Evolutionary conservation across 2,113 vertebrate species (phyloP).

Genomic region (Oncorhynchus keta): DNA sequence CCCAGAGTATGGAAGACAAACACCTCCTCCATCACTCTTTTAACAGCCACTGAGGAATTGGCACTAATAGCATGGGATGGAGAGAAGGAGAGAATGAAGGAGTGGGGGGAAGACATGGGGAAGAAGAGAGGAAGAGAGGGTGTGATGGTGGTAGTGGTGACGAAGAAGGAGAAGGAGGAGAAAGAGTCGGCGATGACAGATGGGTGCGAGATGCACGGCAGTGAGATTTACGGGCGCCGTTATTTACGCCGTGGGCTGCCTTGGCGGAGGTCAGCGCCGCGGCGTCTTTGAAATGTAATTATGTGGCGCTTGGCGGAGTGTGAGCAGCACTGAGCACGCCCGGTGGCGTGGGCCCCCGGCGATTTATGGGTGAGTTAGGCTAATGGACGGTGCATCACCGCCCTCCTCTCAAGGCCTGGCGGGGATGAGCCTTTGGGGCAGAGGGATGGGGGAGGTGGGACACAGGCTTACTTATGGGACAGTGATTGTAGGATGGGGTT

Average conservation of each 20-base stretch:
- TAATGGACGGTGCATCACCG: conserved; percentile 50
- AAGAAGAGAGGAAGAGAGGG: not conserved
- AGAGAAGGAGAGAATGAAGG: not conserved
- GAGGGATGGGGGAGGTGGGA: conserved; percentile 13
- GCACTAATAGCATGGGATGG: conserved; percentile 7
- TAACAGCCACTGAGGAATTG: conserved; percentile 21
- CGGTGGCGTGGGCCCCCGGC: conserved; percentile 22
- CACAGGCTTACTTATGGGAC: not conserved
- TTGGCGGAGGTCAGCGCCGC: conserved; percentile 58
- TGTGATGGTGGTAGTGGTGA: not conserved
- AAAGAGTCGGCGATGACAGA: not conserved
- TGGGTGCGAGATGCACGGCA: not conserved
- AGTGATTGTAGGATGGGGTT: not conserved
- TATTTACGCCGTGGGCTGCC: conserved; percentile 44
- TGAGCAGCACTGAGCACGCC: conserved; percentile 16
- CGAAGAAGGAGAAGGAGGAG: not conserved
- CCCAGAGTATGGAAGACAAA: not conserved
- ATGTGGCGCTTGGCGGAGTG: conserved; percentile 61
- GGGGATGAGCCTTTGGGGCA: conserved; percentile 5
- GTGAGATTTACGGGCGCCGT: conserved; percentile 16
- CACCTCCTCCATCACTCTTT: conserved; percentile 15
- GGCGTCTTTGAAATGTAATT: conserved; percentile 68
- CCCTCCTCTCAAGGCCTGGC: conserved; percentile 42
- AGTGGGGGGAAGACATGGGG: no score
- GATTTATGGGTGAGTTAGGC: conserved; percentile 54